Conservation (phyloP, 1,140 invertebrate genomes). For the Heliconius himera region DNA sequence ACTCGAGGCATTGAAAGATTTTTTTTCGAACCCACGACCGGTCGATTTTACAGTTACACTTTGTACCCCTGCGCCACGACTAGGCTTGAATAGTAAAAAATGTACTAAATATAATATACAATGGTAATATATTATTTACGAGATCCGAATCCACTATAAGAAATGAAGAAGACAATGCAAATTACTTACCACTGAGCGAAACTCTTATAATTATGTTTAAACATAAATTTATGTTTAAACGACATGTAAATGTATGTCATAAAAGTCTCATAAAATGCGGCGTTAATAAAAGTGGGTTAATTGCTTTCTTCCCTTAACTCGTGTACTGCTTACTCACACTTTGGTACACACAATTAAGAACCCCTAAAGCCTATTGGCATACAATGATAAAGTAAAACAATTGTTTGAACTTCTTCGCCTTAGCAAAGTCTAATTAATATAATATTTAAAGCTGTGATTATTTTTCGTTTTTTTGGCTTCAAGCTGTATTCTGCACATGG, state of each 20-base stretch:
- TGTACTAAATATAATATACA: too few species aligned
- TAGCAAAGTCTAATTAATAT: background rate
- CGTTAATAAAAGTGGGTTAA: slow-evolving; percentile 55
- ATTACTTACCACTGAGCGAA: background rate
- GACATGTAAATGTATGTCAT: slow-evolving; percentile 38
- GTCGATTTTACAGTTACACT: too few species aligned
- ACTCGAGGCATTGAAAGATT: too few species aligned
- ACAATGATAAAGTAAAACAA: background rate
- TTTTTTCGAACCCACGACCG: too few species aligned
- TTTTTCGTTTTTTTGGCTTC: too few species aligned
- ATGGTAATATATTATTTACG: too few species aligned
- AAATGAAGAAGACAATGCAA: background rate
- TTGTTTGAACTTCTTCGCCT: background rate
- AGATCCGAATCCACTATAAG: too few species aligned
- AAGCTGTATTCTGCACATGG: too few species aligned
- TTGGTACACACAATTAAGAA: slow-evolving; percentile 45
- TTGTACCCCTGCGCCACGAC: too few species aligned
- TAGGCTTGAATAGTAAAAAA: too few species aligned
- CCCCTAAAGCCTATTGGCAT: slow-evolving; percentile 33
- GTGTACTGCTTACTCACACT: slow-evolving; percentile 41
- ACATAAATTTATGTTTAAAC: slow-evolving; percentile 17
- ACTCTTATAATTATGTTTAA: background rate
- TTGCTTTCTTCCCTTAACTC: slow-evolving; percentile 47
- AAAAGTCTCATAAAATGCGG: slow-evolving; percentile 52
- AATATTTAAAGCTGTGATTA: background rate